Base-by-base conservation (phyloP, 2,113 vertebrate genomes). In the Furnarius figulus region DNA sequence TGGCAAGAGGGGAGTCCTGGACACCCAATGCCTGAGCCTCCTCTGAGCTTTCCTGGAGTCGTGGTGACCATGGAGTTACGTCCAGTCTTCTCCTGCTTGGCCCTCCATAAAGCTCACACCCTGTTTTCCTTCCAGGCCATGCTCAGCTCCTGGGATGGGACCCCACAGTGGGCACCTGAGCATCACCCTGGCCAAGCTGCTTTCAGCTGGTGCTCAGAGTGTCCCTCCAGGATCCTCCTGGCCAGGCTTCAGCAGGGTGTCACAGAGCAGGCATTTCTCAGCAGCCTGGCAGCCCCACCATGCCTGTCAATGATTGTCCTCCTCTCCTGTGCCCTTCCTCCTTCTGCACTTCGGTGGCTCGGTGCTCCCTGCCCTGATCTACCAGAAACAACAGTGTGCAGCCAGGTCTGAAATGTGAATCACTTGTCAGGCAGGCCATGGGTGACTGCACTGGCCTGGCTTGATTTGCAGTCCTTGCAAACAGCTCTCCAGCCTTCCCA, bases 51-150 rank as follows among this genome's bases (percentile, higher is more conserved):
- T 68, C 28, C 22, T 68, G 18, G 28, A 0, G 0, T 52, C 7
- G 2, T 5, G 20, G 27, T 62, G 56, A 30, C 77, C 66, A 63
- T 30, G 61, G 20, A 61, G 25, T 58, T 40, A 25, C 17, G 21
- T 14, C 39, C 44, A 80, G 28, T 21, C 39, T 35, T 22, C 50
- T 73, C 12, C 35, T 49, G 24, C 35, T 42, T 35, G 44, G 6
- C 40, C 20, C 19, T 12, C 50, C 22, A 4, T 14, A 17, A 39
- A 63, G 50, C 49, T 31, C 7, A 17, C 6, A 24, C 5, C 10
- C 35, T 0, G 0, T 35, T 44, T 18, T 17, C 30, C 30, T 31
- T 58, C 33, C 3, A 2, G 8, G 21, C 31, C 67, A 58, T 50
- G 75, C 47, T 33, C 6, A 2, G 53, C 46, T 72, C 19, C 59